Conservation (phyloP, 2,797 vertebrate species). For the Cuniculus paca region DNA sequence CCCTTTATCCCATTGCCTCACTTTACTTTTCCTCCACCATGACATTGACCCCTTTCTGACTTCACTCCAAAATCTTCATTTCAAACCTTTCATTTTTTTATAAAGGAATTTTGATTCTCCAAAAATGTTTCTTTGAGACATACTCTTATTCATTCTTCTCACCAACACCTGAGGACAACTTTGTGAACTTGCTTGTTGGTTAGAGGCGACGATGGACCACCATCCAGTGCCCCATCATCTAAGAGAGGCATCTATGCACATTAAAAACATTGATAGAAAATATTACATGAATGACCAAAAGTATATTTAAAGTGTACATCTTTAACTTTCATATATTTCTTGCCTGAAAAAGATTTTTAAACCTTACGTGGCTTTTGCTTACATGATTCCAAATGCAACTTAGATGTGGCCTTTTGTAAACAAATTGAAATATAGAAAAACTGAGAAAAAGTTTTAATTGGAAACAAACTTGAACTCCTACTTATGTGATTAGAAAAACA, state of each 20-base stretch:
- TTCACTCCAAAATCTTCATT: not conserved
- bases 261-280: not conserved
- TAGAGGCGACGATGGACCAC: not conserved
- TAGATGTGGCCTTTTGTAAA: not conserved
- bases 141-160: conserved; percentile 62
- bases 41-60: not conserved
- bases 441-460: not conserved
- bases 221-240: no score
- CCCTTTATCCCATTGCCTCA: no score
- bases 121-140: conserved; percentile 15
- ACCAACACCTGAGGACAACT: conserved; percentile 59
- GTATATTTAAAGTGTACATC: not conserved
- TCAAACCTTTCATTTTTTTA: conserved; percentile 52
- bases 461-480: not conserved
- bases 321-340: not conserved
- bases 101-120: conserved; percentile 7
- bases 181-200: conserved; percentile 63
- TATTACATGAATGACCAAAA: not conserved
- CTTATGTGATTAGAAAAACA: conserved; percentile 29
- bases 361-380: conserved; percentile 6
- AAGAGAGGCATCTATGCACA: not conserved
- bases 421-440: not conserved
- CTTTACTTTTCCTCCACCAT: not conserved
- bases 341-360: not conserved
- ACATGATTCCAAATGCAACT: not conserved